Evolutionary conservation across 2,888 invertebrate species (phyloP), one percentile per base, ranked within the genome.

Genomic region (Antheraea yamamai): DNA sequence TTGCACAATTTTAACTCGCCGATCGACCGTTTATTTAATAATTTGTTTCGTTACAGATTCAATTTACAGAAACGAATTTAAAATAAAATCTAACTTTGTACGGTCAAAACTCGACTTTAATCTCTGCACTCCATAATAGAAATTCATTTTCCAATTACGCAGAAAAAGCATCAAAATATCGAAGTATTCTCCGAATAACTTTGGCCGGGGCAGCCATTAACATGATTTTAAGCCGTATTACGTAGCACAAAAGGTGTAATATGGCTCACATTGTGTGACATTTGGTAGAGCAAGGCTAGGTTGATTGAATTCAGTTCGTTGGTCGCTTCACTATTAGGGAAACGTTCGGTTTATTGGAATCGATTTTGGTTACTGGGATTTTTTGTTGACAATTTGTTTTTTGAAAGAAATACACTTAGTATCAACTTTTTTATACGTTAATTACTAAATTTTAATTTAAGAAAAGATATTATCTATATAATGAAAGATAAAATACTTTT

Each of bases 261-360:
- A 74, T 52, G 10, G 68, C 23, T 66, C 74, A 12, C 16, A 20
- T 23, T 23, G 16, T 39, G 58, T 55, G 52, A 73, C 39, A 73
- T 75, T 73, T 73, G 68, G 66, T 51, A 72, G 58, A 72, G 72
- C 72, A 72, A 52, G 74, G 16, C 74, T 61, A 20, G 72, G 75
- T 75, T 77, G 78, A 79, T 80, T 81, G 79, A 78, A 79, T 81
- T 78, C 75, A 74, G 75, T 76, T 55, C 76, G 77, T 75, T 75
- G 75, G 77, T 75, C 76, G 73, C 71, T 77, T 23, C 26, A 72
- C 73, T 78, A 75, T 77, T 78, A 77, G 68, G 77, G 73, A 77
- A 79, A 73, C 77, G 72, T 73, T 75, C 47, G 73, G 75, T 75
- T 77, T 78, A 79, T 81, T 79, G 76, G 76, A 75, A 76, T 79